These are phyloP conservation scores for Microcebus jonahi DNA, from an alignment of 2,113 vertebrate species.

Conservation along the genomic window DNA sequence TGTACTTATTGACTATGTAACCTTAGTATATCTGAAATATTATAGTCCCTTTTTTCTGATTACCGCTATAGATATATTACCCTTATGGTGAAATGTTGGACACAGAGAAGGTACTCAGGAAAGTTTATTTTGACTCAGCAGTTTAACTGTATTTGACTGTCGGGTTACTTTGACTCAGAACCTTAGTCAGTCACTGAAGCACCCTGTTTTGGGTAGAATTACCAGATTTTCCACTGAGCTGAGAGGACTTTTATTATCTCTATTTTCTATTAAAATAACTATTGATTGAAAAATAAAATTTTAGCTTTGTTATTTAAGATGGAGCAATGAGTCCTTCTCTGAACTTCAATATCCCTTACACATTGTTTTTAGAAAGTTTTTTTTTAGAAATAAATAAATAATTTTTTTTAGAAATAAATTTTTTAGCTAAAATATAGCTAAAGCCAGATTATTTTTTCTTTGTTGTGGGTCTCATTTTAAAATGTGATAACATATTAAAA, in stretches of 20 bases:
- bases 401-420: no score
- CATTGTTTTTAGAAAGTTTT: no score
- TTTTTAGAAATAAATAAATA: no score
- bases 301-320: neutral
- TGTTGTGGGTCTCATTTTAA: neutral
- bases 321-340: neutral
- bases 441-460: neutral
- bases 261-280: neutral
- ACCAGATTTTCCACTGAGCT: neutral
- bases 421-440: neutral
- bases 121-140: neutral
- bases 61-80: neutral
- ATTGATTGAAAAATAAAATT: neutral
- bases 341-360: neutral
- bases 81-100: neutral
- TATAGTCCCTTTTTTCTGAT: neutral
- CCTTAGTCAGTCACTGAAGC: neutral
- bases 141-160: neutral
- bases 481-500: neutral
- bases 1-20: neutral
- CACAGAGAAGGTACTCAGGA: neutral
- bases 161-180: neutral
- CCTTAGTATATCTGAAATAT: slow-evolving; percentile 3
- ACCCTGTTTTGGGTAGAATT: neutral
- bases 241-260: neutral